phyloP scores from a whole-genome alignment of 2,797 vertebrate genomes.

The Malacoctenus gilli region DNA sequence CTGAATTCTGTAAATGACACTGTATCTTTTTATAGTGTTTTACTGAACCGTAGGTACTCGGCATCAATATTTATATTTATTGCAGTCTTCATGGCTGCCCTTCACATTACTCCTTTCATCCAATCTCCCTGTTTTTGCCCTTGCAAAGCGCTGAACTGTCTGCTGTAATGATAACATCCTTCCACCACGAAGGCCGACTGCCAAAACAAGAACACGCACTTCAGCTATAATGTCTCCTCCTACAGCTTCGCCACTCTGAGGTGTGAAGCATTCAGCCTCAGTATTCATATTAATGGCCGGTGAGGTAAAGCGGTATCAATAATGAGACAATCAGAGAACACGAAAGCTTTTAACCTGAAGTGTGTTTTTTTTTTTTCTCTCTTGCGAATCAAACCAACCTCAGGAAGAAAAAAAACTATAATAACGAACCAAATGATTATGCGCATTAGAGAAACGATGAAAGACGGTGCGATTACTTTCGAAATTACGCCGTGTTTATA shows the following conservation, averaged over 20 bases:
- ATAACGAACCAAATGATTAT: constrained; percentile 10
- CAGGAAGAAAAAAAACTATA: not conserved
- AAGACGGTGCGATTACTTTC: too few relatives aligned
- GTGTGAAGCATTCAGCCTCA: constrained; percentile 26
- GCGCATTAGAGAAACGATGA: too few relatives aligned
- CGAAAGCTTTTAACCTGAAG: constrained; percentile 5
- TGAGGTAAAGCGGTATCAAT: constrained; percentile 36
- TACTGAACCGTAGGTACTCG: constrained; percentile 11
- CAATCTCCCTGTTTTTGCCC: constrained; percentile 44
- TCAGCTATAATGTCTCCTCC: constrained; percentile 55
- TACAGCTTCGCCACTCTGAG: constrained; percentile 40
- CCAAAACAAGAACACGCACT: constrained; percentile 63
- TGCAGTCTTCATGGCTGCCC: constrained; percentile 36
- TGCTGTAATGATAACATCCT: constrained; percentile 59
- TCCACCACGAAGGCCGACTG: constrained; percentile 50
- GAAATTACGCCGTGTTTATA: too few relatives aligned
- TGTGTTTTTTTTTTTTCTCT: not conserved
- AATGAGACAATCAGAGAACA: constrained; percentile 20
- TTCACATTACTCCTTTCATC: constrained; percentile 42
- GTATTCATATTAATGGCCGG: constrained; percentile 20
- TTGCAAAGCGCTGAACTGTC: constrained; percentile 54
- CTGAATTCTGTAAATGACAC: constrained; percentile 18
- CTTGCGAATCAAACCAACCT: constrained; percentile 1
- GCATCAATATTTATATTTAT: constrained; percentile 44
- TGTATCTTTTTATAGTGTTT: constrained; percentile 11